Conservation (phyloP, 2,797 vertebrate genomes). For the Pipistrellus nathusii region DNA sequence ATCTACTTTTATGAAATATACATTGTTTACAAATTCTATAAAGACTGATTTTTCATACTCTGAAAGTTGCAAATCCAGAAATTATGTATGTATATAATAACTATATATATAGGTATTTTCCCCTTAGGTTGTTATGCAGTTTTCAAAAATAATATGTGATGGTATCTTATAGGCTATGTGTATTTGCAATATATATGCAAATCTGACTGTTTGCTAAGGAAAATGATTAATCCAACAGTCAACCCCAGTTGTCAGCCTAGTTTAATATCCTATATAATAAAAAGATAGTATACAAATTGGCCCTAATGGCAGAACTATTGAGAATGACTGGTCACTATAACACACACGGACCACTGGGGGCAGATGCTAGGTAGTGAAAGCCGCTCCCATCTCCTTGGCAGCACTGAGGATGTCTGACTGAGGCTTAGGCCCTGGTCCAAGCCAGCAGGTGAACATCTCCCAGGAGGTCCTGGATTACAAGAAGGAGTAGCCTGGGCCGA, state of each 20-base stretch:
- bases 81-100: background rate
- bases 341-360: too few species aligned
- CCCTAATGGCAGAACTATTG: too few species aligned
- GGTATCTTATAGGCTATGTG: constrained; percentile 21
- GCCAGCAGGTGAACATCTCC: too few species aligned
- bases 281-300: too few species aligned
- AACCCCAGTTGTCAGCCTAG: background rate
- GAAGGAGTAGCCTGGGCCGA: too few species aligned
- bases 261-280: background rate
- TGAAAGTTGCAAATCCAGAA: background rate
- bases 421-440: too few species aligned
- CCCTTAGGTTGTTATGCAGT: constrained; percentile 17
- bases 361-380: too few species aligned
- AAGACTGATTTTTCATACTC: constrained; percentile 29
- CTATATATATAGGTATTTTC: background rate
- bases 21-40: constrained; percentile 27
- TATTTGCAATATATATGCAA: background rate
- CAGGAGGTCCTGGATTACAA: too few species aligned
- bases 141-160: background rate
- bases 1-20: constrained; percentile 15
- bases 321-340: too few species aligned
- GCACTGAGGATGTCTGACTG: too few species aligned
- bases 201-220: background rate
- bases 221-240: constrained; percentile 31
- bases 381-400: too few species aligned